These are phyloP conservation scores for Corythaixoides concolor DNA, from an alignment of 2,113 vertebrate species.

Conservation along the genomic window DNA sequence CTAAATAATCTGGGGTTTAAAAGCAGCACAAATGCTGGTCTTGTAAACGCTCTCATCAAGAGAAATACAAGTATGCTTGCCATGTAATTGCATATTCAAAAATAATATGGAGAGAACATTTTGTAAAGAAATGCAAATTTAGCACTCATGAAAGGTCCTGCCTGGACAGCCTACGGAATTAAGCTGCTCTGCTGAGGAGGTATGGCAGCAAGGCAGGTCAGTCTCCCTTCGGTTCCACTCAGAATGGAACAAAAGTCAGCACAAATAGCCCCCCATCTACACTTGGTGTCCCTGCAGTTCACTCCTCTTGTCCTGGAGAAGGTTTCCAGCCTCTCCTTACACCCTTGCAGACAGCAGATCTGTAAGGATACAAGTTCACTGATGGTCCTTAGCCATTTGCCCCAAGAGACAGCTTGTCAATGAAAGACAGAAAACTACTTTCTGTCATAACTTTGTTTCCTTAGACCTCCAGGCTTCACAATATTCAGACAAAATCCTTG, in stretches of 20 bases:
- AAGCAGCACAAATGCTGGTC: slow-evolving; percentile 4
- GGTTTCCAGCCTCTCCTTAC: not conserved
- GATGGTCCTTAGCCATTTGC: not conserved
- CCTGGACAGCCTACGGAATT: not conserved
- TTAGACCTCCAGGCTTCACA: slow-evolving; percentile 71
- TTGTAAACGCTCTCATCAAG: not conserved
- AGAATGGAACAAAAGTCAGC: not conserved
- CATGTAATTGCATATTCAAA: not conserved
- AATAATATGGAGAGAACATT: not conserved
- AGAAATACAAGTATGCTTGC: not conserved
- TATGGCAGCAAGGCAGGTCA: not conserved
- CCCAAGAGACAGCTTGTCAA: slow-evolving; percentile 68
- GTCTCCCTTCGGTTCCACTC: not conserved
- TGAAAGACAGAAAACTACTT: slow-evolving; percentile 75
- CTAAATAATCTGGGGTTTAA: not conserved
- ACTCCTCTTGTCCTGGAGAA: not conserved
- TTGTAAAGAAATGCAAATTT: not conserved
- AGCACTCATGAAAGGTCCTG: not conserved
- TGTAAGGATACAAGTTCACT: not conserved
- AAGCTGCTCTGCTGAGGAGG: not conserved
- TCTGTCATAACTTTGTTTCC: slow-evolving; percentile 68
- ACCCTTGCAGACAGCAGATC: not conserved
- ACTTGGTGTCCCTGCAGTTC: not conserved
- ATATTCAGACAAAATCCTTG: slow-evolving; percentile 67
- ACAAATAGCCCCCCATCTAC: not conserved